A percentile compares a stretch with the other conserved stretches of the same genome.
phyloP scores from a whole-genome alignment of 2,113 vertebrate genomes.

The Rhea americana region DNA sequence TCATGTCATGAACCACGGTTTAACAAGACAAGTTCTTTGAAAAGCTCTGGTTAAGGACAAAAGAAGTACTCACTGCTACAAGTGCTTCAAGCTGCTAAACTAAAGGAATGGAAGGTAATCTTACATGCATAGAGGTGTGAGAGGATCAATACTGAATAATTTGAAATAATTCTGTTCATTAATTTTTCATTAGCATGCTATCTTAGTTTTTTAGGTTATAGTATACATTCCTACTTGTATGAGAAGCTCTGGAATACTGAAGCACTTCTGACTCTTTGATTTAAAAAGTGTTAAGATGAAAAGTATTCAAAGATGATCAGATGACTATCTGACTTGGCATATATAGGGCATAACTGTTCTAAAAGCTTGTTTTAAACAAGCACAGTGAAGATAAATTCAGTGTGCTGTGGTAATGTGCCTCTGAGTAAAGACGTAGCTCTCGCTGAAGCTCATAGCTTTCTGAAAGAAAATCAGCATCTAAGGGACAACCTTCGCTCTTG shows the following conservation, averaged over 20 bases:
- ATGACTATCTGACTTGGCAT: neutral
- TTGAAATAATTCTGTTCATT: neutral
- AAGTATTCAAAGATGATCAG: neutral
- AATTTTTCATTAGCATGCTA: neutral
- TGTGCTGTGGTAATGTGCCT: neutral
- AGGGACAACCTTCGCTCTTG: neutral
- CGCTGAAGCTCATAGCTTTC: neutral
- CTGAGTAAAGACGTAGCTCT: neutral
- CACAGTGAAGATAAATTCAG: neutral
- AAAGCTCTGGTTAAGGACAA: slow-evolving; percentile 1
- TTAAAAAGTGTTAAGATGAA: neutral
- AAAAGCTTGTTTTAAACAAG: slow-evolving; percentile 29
- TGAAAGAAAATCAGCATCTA: neutral
- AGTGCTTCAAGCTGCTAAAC: neutral
- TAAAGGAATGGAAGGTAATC: neutral
- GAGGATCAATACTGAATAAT: neutral
- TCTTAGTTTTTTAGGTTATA: neutral
- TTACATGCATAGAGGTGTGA: neutral
- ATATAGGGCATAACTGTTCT: slow-evolving; percentile 13
- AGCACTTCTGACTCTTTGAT: neutral
- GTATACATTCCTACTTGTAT: neutral
- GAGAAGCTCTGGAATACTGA: neutral
- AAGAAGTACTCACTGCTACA: neutral
- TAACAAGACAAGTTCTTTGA: neutral
- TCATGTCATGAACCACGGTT: neutral